These are phyloP conservation scores for Araneus ventricosus DNA, from an alignment of 1,140 invertebrate species.

Conservation along the genomic window DNA sequence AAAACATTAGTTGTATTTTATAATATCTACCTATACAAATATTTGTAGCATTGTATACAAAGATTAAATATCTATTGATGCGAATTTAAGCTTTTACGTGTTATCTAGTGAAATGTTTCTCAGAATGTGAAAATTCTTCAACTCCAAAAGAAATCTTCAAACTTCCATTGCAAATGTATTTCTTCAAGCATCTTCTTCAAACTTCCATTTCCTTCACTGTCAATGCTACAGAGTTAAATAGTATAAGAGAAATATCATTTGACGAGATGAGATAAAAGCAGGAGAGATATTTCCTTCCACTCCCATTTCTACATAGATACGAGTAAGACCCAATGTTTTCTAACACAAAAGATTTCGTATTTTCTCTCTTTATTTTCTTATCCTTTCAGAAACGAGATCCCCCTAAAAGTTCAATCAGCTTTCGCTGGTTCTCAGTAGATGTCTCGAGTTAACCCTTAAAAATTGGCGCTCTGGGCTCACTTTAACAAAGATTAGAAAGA, in stretches of 20 bases:
- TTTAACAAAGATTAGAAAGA: slow-evolving; percentile 66
- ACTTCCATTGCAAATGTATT: too few species aligned
- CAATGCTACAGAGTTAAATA: not conserved
- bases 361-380: slow-evolving; percentile 21
- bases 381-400: slow-evolving; percentile 1
- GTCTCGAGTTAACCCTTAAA: slow-evolving; percentile 65
- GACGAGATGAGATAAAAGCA: not conserved
- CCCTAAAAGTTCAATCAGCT: slow-evolving; percentile 72
- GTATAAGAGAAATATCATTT: not conserved
- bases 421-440: slow-evolving; percentile 30
- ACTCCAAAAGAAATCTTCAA: too few species aligned
- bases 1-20: too few species aligned
- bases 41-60: too few species aligned
- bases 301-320: slow-evolving; percentile 65
- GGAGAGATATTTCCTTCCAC: not conserved
- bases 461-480: slow-evolving; percentile 71
- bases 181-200: too few species aligned
- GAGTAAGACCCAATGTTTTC: slow-evolving; percentile 52
- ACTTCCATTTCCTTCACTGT: too few species aligned
- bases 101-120: too few species aligned
- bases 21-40: too few species aligned
- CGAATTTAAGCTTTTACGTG: too few species aligned
- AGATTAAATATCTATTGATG: too few species aligned
- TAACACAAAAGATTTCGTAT: slow-evolving; percentile 27
- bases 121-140: too few species aligned